Evolutionary conservation across 2,888 invertebrate species (phyloP), one percentile per base, ranked within the genome.

Genomic region (Ophioninae sp.): DNA sequence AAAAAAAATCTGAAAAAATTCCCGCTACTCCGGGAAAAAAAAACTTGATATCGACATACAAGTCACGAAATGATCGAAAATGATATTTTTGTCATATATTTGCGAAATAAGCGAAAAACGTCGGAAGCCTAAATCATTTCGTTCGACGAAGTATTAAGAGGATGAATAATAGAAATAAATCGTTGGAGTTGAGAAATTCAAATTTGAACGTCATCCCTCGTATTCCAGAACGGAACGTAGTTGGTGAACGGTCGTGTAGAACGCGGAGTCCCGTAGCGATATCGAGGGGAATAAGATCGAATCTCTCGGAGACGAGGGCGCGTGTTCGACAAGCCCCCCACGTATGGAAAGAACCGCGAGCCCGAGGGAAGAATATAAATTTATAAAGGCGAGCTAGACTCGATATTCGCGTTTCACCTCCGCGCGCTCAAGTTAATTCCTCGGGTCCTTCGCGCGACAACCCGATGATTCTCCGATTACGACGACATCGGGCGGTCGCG

Each of bases 401-500:
- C 77, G 77, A 65, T 30, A 30, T 76, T 72, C 63, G 67, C 76
- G 68, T 80, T 73, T 79, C 79, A 61, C 79, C 74, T 77, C 44
- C 58, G 65, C 68, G 51, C 51, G 51, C 41, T 8, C 51, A 73
- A 79, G 65, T 73, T 80, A 74, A 74, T 77, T 81, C 74, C 58
- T 82, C 59, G 41, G 76, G 41, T 61, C 63, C 63, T 56, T 61
- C 72, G 17, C 68, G 72, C 61, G 67, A 76, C 71, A 83, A 67
- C 72, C 51, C 51, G 72, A 79, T 72, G 77, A 72, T 71, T 82
- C 77, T 82, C 77, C 77, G 67, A 82, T 83, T 79, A 72, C 79
- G 71, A 61, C 61, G 64, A 83, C 80, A 51, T 51, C 51, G 51
- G 8, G 9, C 8, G 41, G 8, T 7, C 41, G 41, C 51, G 51